Percentiles rank a stretch among this genome's conserved stretches.
phyloP scores from a whole-genome alignment of 2,888 invertebrate species.

The Adineta ricciae region DNA sequence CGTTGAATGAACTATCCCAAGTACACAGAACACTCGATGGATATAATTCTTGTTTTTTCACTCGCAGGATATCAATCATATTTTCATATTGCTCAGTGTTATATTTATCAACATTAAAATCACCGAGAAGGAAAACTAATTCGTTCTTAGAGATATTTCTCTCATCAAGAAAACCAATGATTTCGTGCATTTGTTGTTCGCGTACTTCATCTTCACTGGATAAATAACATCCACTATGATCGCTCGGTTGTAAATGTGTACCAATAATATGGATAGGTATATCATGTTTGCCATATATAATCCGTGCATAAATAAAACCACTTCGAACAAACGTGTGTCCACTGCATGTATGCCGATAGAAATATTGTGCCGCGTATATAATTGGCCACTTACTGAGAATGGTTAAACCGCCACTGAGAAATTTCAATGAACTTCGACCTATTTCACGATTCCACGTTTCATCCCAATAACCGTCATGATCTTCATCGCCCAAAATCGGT shows the following conservation, averaged over 20 bases:
- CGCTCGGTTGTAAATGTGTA: neutral
- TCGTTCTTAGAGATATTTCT: neutral
- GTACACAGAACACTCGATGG: neutral
- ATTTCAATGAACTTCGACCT: neutral
- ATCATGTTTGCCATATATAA: neutral
- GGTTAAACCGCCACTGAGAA: neutral
- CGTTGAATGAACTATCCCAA: constrained; percentile 10
- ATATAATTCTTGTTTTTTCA: neutral
- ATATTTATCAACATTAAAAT: constrained; percentile 21
- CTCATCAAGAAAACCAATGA: neutral
- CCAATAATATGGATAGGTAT: neutral
- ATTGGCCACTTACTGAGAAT: constrained; percentile 7
- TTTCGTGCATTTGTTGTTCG: neutral
- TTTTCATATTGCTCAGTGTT: neutral
- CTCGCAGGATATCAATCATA: neutral
- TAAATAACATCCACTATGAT: neutral
- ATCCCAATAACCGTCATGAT: neutral
- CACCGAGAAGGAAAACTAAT: neutral
- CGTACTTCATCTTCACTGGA: neutral
- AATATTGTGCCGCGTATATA: neutral
- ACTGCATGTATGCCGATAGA: neutral
- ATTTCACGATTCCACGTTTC: neutral
- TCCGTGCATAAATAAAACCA: neutral
- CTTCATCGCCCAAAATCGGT: neutral
- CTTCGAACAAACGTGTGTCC: neutral